Evolutionary conservation across 2,888 invertebrate genomes (phyloP), one percentile per base, ranked within the genome.

Genomic region (Griposia aprilina): DNA sequence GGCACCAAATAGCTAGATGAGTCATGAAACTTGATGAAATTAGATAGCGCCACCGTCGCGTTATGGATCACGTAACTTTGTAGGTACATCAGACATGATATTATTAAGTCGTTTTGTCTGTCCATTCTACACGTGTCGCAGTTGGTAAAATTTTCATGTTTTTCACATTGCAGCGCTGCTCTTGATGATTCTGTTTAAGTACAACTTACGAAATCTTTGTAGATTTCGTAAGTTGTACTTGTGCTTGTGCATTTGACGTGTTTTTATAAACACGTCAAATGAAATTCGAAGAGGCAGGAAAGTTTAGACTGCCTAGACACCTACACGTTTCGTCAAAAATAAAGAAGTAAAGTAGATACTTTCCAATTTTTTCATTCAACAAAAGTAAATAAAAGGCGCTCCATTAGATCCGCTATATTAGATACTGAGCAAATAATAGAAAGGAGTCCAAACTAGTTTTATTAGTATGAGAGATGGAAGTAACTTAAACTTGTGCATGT

Each of bases 371-470:
- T 17, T 11, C 26, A 59, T 17, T 50, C 11, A 45, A 50, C 10
- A 50, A 59, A 63, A 41, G 23, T 30, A 69, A 71, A 67, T 52
- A 78, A 71, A 57, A 63, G 3, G 45, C 13, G 1, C 26, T 26
- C 11, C 7, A 36, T 79, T 67, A 66, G 81, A n/a, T 69, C n/a
- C n/a, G n/a, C 30, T 71, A 68, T 20, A 52, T 71, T 57, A 71
- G 59, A 66, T 63, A 74, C 57, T 57, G n/a, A 23, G 60, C 63
- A 62, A 57, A 78, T 73, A 74, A 86, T 71, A 74, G 84, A 81
- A 81, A 87, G 75, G 76, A 81, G 76, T 67, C 62, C 26, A 84
- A 87, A 86, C 85, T 79, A 87, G 84, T 86, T 84, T 79, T 36
- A 65, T 68, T 52, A 36, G 57, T 59, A 26, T 67, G 50, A 84